Base-by-base conservation (phyloP, 2,888 invertebrate genomes). In the Pomacea canaliculata region DNA sequence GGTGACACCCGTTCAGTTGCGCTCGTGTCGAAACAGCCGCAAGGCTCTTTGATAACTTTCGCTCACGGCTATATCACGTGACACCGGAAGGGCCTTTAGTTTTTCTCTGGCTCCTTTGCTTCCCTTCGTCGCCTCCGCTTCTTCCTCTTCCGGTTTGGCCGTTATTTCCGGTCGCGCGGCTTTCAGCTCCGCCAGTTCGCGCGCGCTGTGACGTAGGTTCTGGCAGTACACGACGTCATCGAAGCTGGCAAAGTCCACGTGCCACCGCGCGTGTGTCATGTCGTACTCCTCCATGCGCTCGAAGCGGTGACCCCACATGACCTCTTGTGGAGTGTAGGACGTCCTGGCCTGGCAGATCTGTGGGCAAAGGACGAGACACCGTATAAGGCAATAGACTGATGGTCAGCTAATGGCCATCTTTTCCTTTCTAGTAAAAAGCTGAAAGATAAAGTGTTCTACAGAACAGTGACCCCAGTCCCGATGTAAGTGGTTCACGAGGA, bases 331-430 rank as follows among this genome's bases (percentile, higher is more conserved):
- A 10, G 91, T 86, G 82, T 91, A 91, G 37, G 91, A 91, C 7
- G 91, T 91, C 70, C 91, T 81, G 0, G 91, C 91, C 77, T 92
- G 91, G 27, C 91, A 91, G 8, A 91, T 90, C 78, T 92, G 74
- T 16, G n/a, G 10, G 63, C 63, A 63, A 1, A 27, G 19, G 16
- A 63, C n/a, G 7, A 63, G 63, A 63, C 10, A 63, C 7, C 63
- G 12, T 10, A 23, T 63, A 63, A 63, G 10, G 10, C 10, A 23
- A 63, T 12, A 7, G 63, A 63, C 8, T 2, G 7, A 7, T 10
- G 19, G 7, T 18, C 16, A 63, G 23, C 23, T 16, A 12, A 12
- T 10, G 10, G 63, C 60, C 16, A n/a, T 60, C 37, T 37, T 5
- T 5, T 37, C 37, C 37, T 5, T 37, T 62, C 65, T 65, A 1